phyloP scores from a whole-genome alignment of 2,113 vertebrate genomes.

The Dipodomys spectabilis region DNA sequence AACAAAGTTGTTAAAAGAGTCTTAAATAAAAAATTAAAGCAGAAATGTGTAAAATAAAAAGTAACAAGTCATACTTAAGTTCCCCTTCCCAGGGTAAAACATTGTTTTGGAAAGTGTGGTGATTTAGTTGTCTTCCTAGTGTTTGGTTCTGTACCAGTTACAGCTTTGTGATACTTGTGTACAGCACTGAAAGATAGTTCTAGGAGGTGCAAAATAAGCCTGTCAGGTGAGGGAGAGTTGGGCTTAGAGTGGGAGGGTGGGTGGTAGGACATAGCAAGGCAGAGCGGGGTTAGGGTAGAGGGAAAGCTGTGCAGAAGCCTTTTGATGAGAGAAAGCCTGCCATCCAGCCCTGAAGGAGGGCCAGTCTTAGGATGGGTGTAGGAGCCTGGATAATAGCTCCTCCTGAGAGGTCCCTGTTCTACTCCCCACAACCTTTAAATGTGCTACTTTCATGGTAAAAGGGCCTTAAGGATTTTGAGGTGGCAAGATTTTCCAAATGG shows the following conservation, averaged over 20 bases:
- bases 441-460: accelerated
- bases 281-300: neutral
- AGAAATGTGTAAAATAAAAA: neutral
- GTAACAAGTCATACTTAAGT: neutral
- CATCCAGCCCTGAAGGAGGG: no score
- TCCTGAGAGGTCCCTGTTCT: accelerated
- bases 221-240: neutral
- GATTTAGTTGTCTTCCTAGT: neutral
- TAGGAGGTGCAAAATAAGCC: neutral
- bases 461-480: no score
- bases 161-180: no score
- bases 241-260: no score
- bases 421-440: neutral
- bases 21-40: neutral
- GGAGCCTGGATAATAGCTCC: no score
- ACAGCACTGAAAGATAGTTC: neutral
- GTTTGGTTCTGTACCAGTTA: no score
- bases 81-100: accelerated
- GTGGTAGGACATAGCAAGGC: no score
- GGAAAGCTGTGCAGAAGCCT: neutral
- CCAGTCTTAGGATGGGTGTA: accelerated
- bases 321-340: neutral
- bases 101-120: no score
- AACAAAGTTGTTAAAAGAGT: no score
- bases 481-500: neutral